These are phyloP conservation scores for Tribolium freemani DNA, from an alignment of 2,888 invertebrate genomes.

Conservation along the genomic window DNA sequence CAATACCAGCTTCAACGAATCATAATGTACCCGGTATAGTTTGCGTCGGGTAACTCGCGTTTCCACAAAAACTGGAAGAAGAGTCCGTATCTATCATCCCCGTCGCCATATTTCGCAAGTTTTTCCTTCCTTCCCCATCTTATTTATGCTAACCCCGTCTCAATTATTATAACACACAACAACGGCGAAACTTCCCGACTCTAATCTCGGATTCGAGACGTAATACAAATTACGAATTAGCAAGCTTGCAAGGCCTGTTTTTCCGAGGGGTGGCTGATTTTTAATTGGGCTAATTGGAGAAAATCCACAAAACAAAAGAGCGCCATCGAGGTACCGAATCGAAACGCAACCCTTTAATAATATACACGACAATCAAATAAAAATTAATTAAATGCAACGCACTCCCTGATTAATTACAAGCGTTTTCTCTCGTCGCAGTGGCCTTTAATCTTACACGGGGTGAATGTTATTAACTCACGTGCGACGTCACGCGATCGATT, in stretches of 20 bases:
- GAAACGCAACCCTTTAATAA: not conserved
- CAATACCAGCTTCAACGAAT: no score
- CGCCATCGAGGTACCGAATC: not conserved
- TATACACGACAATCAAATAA: constrained; percentile 14
- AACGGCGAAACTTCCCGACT: constrained; percentile 15
- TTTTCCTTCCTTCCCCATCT: not conserved
- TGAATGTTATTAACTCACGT: constrained; percentile 10
- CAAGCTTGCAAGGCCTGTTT: constrained; percentile 15
- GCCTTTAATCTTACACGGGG: constrained; percentile 28
- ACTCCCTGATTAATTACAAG: constrained; percentile 22
- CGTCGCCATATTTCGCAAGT: not conserved
- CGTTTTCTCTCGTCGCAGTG: constrained; percentile 1
- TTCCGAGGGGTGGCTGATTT: constrained; percentile 2
- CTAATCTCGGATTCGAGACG: constrained; percentile 28
- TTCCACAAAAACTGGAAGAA: not conserved
- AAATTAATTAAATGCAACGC: constrained; percentile 31
- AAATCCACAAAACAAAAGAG: constrained; percentile 18
- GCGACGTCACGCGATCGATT: constrained; percentile 4
- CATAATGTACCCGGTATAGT: no score
- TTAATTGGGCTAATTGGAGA: constrained; percentile 22
- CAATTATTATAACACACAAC: constrained; percentile 19
- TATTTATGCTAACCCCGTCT: constrained; percentile 3
- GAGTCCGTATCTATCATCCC: not conserved
- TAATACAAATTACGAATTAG: constrained; percentile 36
- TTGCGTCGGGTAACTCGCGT: no score